Base-by-base conservation (phyloP, 1,140 invertebrate genomes). In the Aphelenchoides besseyi region DNA sequence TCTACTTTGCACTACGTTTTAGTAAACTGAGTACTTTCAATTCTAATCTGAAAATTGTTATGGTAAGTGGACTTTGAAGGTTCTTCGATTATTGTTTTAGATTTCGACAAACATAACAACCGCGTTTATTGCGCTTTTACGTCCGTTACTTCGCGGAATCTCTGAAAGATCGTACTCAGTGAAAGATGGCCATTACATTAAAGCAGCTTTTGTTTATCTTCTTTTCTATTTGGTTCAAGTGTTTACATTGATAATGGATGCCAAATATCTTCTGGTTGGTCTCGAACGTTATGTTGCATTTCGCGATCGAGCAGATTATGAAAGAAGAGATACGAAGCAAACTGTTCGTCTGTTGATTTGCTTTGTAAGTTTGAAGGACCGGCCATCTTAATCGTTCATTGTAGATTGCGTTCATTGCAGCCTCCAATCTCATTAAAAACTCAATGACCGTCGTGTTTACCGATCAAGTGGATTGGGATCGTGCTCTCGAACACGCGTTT, bases 71-170 rank as follows among this genome's bases (percentile, higher is more conserved):
- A n/a, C n/a, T n/a, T n/a, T n/a, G n/a, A n/a, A n/a, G n/a, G n/a
- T n/a, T n/a, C n/a, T n/a, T n/a, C n/a, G n/a, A n/a, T n/a, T n/a
- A n/a, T n/a, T n/a, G 5, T 59, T 59, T 33, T 23, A 59, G 55
- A 59, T 59, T 33, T 29, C 12, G 26, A 59, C 55, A 23, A 59
- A 59, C 55, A 59, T 59, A 5, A 59, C 55, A 59, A 59, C 55
- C 12, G 55, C 55, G 5, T 28, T 5, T 28, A 59, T 59, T 23
- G 55, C 26, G 5, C 18, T 59, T 8, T 23, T 59, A 8, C 55
- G 55, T 8, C 55, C 55, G 18, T 8, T 18, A 28, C 55, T 59
- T 33, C 55, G 55, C 12, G 5, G 5, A 8, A 59, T 59, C 18
- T 23, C 55, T 8, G 26, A 28, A 23, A 59, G 18, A 28, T 5